Base-by-base conservation (phyloP, 2,113 vertebrate genomes). In the Takifugu flavidus region DNA sequence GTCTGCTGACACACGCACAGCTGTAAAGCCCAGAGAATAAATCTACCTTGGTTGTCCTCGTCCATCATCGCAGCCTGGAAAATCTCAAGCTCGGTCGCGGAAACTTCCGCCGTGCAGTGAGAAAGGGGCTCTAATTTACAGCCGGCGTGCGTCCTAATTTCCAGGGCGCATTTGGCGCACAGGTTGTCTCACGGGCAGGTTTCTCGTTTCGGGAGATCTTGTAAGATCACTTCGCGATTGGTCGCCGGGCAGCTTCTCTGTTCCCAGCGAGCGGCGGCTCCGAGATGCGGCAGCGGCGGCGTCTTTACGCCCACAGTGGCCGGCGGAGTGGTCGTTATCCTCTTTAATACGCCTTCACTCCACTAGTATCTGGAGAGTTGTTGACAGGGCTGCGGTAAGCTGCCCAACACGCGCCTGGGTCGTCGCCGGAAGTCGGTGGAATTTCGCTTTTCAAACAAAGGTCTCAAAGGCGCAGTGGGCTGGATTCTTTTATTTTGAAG, bases 41-140 rank as follows among this genome's bases (percentile, higher is more conserved):
- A n/a, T 77, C 26, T 88, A 91, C 90, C 90, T 87, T 90, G 89
- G 70, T 88, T 89, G 56, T 90, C 87, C 59, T 89, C 90, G 58
- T 91, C 88, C 89, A 90, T 90, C 60, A 54, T 74, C 67, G 65
- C 60, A 79, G 75, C 10, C 58, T 39, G 51, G 69, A 31, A 60
- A 51, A 64, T 51, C 63, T 51, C 57, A n/a, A 56, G 69, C 67
- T 27, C 42, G 59, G 15, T 75, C 49, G 49, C 59, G 71, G 52
- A 86, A 86, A 87, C 83, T 85, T 84, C 80, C 72, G 62, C 13
- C 53, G 62, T 15, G 44, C 39, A 20, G 47, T 25, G 7, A 8
- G 15, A 63, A 59, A 59, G 53, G 60, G 42, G 29, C 49, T 75
- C 20, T 57, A 28, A 72, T 65, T 70, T n/a, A 74, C 59, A n/a